Percentiles rank a stretch among this genome's conserved stretches.
Conservation (phyloP, 2,797 vertebrate species). For the Enteromius unitaeniatus region DNA sequence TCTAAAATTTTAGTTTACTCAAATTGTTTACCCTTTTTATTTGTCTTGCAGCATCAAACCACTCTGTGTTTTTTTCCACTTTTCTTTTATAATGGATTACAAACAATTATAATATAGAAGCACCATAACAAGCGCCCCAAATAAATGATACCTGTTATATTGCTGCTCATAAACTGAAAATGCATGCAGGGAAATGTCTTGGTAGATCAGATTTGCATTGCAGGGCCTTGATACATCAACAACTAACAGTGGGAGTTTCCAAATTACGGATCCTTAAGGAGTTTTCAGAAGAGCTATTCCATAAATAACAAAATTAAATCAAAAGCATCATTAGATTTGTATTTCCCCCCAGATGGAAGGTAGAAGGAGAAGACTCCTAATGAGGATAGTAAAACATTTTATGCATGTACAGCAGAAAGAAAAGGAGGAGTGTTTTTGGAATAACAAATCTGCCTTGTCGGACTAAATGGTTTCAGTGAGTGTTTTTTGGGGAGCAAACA, state of each 20-base stretch:
- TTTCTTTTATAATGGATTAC: background rate
- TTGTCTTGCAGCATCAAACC: background rate
- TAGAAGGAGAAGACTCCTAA: conserved; percentile 24
- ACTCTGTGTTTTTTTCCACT: background rate
- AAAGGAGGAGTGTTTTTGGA: conserved; percentile 5
- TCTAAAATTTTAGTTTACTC: background rate
- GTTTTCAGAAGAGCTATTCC: conserved; percentile 13
- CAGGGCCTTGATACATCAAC: conserved; percentile 21
- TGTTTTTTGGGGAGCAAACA: conserved; percentile 43
- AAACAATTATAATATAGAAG: background rate
- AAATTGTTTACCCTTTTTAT: conserved; percentile 4
- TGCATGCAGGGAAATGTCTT: conserved; percentile 19
- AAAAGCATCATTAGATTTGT: conserved; percentile 46
- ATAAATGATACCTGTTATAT: background rate
- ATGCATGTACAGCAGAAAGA: conserved; percentile 23
- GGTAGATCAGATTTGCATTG: conserved; percentile 20
- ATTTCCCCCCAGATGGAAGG: conserved; percentile 38
- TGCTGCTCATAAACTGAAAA: conserved; percentile 30
- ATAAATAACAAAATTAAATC: conserved; percentile 48
- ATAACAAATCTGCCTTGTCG: conserved; percentile 42
- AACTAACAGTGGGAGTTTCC: conserved; percentile 29
- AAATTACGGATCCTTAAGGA: conserved; percentile 27
- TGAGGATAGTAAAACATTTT: conserved; percentile 19
- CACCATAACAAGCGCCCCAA: background rate
- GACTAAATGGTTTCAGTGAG: conserved; percentile 44